Evolutionary conservation across 2,888 invertebrate species (phyloP).

Genomic region (Endotricha flammealis): DNA sequence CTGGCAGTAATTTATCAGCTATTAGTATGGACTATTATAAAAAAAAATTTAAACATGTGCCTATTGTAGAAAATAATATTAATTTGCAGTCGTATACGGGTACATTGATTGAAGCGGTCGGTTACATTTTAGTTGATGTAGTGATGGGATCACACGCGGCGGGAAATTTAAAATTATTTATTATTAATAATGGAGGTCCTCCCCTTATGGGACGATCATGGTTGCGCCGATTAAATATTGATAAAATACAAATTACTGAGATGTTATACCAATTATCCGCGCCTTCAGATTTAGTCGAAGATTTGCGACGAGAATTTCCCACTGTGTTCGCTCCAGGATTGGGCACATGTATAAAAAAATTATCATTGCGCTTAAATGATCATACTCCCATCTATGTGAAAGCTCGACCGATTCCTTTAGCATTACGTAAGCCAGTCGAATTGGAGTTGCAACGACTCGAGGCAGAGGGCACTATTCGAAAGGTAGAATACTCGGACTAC

Average conservation of each 20-base stretch:
- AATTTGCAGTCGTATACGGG: neutral
- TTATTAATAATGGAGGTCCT: conserved; percentile 21
- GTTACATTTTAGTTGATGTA: neutral
- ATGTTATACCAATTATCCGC: neutral
- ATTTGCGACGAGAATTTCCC: conserved; percentile 10
- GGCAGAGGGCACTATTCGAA: conserved; percentile 20
- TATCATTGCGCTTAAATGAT: conserved; percentile 5
- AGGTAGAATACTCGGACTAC: too few species aligned
- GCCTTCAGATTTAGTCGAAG: conserved; percentile 4
- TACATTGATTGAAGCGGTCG: neutral
- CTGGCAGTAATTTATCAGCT: conserved; percentile 4
- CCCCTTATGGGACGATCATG: conserved; percentile 21
- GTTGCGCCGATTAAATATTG: conserved; percentile 19
- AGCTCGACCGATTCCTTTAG: conserved; percentile 4
- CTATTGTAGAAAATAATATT: neutral
- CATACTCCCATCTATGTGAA: conserved; percentile 16
- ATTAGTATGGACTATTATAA: neutral
- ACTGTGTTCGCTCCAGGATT: conserved; percentile 12
- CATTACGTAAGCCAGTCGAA: conserved; percentile 9
- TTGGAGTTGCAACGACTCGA: conserved; percentile 25
- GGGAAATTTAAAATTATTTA: conserved; percentile 9
- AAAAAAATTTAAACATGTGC: neutral
- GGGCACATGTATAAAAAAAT: conserved; percentile 11
- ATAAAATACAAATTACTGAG: conserved; percentile 1
- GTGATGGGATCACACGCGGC: neutral